Percentiles rank a stretch among this genome's conserved stretches.
Conservation (phyloP, 2,113 vertebrate genomes). For the Pseudonaja textilis region DNA sequence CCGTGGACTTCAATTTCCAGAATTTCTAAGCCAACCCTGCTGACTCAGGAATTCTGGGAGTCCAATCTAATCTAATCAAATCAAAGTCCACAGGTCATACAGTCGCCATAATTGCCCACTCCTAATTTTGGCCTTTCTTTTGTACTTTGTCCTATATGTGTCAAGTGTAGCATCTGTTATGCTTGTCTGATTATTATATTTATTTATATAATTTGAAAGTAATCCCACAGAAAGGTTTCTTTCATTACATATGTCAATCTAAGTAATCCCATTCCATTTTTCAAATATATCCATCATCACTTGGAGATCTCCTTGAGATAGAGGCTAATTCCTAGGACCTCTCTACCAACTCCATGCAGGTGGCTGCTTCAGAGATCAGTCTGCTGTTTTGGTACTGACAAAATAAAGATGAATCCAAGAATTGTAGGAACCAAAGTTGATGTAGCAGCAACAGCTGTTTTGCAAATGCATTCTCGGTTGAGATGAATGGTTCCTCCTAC, state of each 20-base stretch:
- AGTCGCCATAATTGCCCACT: background rate
- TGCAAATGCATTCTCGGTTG: conserved; percentile 44
- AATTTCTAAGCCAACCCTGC: background rate
- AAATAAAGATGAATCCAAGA: background rate
- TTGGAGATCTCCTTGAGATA: background rate
- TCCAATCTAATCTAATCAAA: no score
- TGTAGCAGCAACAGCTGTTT: conserved; percentile 12
- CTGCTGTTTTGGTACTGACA: background rate
- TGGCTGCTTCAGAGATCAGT: background rate
- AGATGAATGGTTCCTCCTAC: background rate
- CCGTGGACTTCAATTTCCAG: background rate
- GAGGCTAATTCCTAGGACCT: background rate
- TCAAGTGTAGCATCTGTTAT: background rate
- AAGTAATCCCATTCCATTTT: background rate
- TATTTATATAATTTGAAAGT: background rate
- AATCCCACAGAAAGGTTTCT: background rate
- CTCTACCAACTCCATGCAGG: background rate
- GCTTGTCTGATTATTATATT: background rate
- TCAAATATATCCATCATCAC: background rate
- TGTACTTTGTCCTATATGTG: background rate
- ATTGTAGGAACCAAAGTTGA: background rate
- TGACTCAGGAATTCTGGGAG: background rate
- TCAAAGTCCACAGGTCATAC: background rate
- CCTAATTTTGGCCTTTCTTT: background rate
- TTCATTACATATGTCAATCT: background rate